Evolutionary conservation across 2,888 invertebrate genomes (phyloP).

Genomic region (Hirtodrosophila trivittata): DNA sequence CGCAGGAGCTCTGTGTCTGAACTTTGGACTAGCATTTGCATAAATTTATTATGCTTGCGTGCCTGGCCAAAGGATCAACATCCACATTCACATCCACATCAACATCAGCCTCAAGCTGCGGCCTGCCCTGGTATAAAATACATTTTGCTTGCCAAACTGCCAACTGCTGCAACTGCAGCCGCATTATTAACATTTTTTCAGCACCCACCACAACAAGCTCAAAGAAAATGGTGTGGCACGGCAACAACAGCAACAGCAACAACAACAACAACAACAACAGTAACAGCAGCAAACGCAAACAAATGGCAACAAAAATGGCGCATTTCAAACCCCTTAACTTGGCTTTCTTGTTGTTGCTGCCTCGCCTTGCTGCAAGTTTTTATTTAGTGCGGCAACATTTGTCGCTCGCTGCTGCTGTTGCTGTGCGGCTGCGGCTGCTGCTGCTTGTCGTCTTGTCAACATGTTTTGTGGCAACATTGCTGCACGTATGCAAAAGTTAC

Average conservation of each 20-base stretch:
- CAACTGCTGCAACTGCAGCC: slow-evolving; percentile 61
- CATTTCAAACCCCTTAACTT: slow-evolving; percentile 68
- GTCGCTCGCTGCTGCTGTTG: slow-evolving; percentile 11
- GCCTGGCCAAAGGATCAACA: slow-evolving; percentile 61
- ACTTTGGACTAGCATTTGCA: slow-evolving; percentile 58
- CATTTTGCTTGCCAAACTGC: slow-evolving; percentile 52
- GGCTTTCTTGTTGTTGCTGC: slow-evolving; percentile 38
- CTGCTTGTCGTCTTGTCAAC: slow-evolving; percentile 68
- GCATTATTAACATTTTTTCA: slow-evolving; percentile 75
- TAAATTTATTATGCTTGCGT: slow-evolving; percentile 71
- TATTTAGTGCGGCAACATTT: slow-evolving; percentile 61
- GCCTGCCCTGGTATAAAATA: slow-evolving; percentile 48
- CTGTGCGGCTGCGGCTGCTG: slow-evolving; percentile 38
- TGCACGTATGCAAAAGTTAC: slow-evolving; percentile 77
- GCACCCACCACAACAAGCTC: slow-evolving; percentile 51
- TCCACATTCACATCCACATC: slow-evolving; percentile 7
- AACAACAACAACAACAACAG: slow-evolving; percentile 22
- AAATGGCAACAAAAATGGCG: slow-evolving; percentile 81
- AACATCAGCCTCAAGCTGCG: slow-evolving; percentile 22
- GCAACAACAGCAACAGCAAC: slow-evolving; percentile 12
- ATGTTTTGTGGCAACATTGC: slow-evolving; percentile 70
- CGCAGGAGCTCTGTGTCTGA: slow-evolving; percentile 16
- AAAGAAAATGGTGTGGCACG: slow-evolving; percentile 58
- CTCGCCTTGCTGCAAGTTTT: slow-evolving; percentile 61
- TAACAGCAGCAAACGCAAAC: slow-evolving; percentile 49